Evolutionary conservation across 2,888 invertebrate species (phyloP).

Genomic region (Xestia xanthographa): DNA sequence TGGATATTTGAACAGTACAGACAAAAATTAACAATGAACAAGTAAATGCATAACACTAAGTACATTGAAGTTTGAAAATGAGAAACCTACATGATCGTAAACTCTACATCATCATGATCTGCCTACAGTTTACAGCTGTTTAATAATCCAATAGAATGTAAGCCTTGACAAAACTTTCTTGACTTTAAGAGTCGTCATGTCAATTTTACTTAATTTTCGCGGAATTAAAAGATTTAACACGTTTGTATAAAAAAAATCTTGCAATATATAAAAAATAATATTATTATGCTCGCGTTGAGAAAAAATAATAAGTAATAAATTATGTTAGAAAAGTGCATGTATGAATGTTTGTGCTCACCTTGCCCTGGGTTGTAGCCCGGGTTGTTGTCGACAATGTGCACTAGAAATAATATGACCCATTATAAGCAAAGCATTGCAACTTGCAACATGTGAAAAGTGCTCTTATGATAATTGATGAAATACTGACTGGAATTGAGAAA

Average conservation of each 20-base stretch:
- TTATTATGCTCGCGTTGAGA: too few species aligned
- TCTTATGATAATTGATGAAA: neutral
- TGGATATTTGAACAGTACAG: neutral
- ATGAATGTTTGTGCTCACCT: slow-evolving; percentile 17
- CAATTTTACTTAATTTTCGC: neutral
- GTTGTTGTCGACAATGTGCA: slow-evolving; percentile 29
- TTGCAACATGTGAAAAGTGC: neutral
- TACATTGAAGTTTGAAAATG: neutral
- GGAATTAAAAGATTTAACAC: neutral
- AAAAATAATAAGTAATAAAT: neutral
- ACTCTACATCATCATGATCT: neutral
- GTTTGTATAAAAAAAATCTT: neutral
- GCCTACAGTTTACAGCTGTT: neutral
- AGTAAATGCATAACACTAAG: neutral
- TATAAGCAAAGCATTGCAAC: slow-evolving; percentile 14
- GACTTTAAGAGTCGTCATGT: neutral
- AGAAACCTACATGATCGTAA: neutral
- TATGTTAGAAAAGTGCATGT: slow-evolving; percentile 1
- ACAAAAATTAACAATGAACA: neutral
- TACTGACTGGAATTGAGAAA: neutral
- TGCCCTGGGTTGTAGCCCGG: slow-evolving; percentile 13
- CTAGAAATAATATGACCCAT: slow-evolving; percentile 36
- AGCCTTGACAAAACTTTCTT: neutral
- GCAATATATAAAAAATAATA: neutral
- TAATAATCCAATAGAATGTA: neutral